Evolutionary conservation across 2,113 vertebrate genomes (phyloP).

Genomic region (Dicaeum eximium): DNA sequence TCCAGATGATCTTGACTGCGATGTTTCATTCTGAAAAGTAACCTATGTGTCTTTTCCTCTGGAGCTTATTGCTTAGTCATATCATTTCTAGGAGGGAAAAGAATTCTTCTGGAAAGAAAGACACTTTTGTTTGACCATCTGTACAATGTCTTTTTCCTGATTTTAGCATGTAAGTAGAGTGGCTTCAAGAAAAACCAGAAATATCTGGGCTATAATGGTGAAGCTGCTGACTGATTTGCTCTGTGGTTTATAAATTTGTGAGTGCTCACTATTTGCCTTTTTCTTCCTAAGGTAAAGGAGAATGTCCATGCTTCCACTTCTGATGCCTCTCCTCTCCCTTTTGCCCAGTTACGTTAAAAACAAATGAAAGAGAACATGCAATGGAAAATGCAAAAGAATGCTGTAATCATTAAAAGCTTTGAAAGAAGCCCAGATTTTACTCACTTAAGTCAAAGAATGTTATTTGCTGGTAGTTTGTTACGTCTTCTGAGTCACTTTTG

Average conservation of each 20-base stretch:
- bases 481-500: not conserved
- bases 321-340: not conserved
- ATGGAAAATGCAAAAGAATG: not conserved
- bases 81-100: not conserved
- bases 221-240: not conserved
- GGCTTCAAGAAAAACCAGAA: not conserved
- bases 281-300: not conserved
- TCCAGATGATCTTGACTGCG: not conserved
- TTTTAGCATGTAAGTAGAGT: not conserved
- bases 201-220: not conserved
- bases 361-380: not conserved
- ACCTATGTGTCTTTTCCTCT: not conserved
- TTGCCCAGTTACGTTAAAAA: not conserved
- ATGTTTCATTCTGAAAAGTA: not conserved
- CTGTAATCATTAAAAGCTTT: not conserved
- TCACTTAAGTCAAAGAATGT: not conserved
- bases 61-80: not conserved
- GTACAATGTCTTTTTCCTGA: not conserved
- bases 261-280: not conserved
- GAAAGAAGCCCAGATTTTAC: not conserved
- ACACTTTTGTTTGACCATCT: not conserved
- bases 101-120: not conserved
- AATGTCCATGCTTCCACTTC: not conserved
- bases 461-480: not conserved
- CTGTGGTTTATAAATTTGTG: not conserved